Evolutionary conservation across 2,797 vertebrate genomes (phyloP).

Genomic region (Myotis myotis): DNA sequence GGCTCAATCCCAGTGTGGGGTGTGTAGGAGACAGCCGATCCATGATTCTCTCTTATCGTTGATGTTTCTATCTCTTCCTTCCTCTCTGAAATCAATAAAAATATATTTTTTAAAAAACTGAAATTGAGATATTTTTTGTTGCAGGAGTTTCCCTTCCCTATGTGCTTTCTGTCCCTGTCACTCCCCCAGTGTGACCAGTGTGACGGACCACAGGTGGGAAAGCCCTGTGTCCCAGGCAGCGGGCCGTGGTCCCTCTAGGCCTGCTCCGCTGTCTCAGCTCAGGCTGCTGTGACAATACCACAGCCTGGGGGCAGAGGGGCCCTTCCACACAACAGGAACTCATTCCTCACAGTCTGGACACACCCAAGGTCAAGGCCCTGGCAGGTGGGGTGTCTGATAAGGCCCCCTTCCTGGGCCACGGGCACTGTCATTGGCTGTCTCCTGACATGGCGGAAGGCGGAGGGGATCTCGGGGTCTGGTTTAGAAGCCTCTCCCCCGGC

Average conservation of each 20-base stretch:
- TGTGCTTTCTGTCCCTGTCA: neutral
- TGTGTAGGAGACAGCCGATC: too few species aligned
- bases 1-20: too few species aligned
- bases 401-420: too few species aligned
- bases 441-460: neutral
- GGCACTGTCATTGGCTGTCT: neutral
- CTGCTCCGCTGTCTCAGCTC: neutral
- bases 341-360: neutral
- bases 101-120: neutral
- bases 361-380: fast-evolving
- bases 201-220: too few species aligned
- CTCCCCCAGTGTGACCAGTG: neutral
- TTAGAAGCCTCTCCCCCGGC: neutral
- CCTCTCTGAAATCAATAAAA: too few species aligned
- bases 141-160: neutral
- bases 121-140: too few species aligned
- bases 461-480: neutral
- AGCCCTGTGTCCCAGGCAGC: too few species aligned
- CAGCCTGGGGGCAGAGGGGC: neutral
- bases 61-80: too few species aligned
- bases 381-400: neutral
- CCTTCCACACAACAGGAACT: neutral
- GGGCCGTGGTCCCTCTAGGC: neutral
- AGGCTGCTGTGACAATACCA: too few species aligned
- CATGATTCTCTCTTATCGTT: too few species aligned